Base-by-base conservation (phyloP, 92 coral and sea anemone species). In the Pocillopora meandrina region DNA sequence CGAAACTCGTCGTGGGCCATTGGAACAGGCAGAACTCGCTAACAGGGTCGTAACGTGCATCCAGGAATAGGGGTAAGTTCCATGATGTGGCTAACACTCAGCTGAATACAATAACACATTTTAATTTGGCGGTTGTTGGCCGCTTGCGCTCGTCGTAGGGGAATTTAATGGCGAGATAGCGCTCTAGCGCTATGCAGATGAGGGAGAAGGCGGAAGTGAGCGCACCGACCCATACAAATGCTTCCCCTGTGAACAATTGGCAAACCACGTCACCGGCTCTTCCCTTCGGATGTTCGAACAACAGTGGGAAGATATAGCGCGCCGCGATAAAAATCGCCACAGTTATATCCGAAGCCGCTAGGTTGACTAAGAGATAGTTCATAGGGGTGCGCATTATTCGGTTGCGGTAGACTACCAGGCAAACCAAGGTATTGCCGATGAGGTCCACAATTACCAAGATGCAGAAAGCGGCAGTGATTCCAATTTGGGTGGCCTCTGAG, bases 221-320 rank as follows among this genome's bases (percentile, higher is more conserved):
- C 12, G 90, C 87, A 19, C 93, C 90, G 16, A 83, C 88, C 93
- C 93, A 90, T 12, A 79, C 84, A 62, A 90, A 87, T 15, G 86
- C 86, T 35, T 89, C 92, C 49, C 92, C 92, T 1, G 89, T 89
- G 77, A 89, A 47, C 65, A 89, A 72, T 73, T 83, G 73, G 73
- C 93, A 90, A 61, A 87, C 78, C 71, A 82, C 57, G 18, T 88
- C 81, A 5, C 91, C 93, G 3, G 67, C 71, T n/a, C 20, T 57
- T 9, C 91, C 91, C 42, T 56, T 56, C 13, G 93, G 93, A 72
- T 86, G 93, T 12, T 61, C 52, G 75, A 86, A 90, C 20, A 83
- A 9, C 59, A 67, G 78, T 60, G 76, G 79, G 62, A 90, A 65
- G 20, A 87, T 74, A 63, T 90, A 87, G 73, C 93, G 86, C 19